Evolutionary conservation across 2,113 vertebrate species (phyloP).

Genomic region (Oreamnos americanus): DNA sequence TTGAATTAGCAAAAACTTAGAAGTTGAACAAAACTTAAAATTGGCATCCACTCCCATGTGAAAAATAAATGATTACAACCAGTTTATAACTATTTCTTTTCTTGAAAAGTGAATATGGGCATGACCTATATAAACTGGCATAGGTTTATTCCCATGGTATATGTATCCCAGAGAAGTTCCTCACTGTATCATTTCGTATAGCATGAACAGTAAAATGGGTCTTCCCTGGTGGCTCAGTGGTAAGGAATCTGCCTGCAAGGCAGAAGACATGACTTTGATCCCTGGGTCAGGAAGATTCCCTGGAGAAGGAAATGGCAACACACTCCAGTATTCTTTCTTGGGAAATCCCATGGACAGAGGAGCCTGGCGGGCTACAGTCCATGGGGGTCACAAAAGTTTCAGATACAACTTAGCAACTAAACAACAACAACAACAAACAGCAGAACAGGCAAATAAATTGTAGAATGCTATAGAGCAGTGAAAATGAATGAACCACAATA

Average conservation of each 20-base stretch:
- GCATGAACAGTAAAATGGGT: not conserved
- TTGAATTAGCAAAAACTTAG: not conserved
- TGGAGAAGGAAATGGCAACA: not conserved
- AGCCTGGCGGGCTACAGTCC: not conserved
- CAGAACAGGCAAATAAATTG: not conserved
- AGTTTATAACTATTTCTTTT: not conserved
- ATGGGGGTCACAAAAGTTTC: not conserved
- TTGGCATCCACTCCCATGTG: not conserved
- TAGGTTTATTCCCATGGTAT: not conserved
- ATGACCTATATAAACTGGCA: not conserved
- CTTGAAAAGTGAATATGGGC: not conserved
- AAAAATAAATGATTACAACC: not conserved
- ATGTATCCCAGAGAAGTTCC: not conserved
- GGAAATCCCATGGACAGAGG: not conserved
- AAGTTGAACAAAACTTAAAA: not conserved
- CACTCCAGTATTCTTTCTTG: not conserved
- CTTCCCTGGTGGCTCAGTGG: not conserved
- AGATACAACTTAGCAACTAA: not conserved
- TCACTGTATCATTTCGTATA: not conserved
- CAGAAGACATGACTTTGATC: not conserved
- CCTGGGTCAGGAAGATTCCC: not conserved
- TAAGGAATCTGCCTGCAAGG: not conserved
- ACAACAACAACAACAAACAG: not conserved
- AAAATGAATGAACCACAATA: not conserved
- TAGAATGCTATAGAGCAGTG: not conserved